Evolutionary conservation across 2,797 vertebrate genomes (phyloP), one percentile per base, ranked within the genome.

Genomic region (Urosaurus nigricauda): DNA sequence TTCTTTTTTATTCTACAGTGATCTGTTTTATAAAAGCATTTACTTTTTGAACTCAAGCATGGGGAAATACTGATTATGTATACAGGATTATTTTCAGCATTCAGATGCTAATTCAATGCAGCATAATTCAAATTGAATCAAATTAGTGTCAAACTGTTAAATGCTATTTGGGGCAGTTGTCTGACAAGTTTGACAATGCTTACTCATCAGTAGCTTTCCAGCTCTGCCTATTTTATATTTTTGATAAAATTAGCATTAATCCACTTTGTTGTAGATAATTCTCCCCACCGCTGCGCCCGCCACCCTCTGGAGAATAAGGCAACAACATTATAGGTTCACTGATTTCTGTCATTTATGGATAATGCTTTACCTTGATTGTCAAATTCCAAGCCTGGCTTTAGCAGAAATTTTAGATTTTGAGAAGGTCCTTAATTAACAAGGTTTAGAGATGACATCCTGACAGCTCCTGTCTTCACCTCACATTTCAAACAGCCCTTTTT

Each of bases 81-180:
- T 74, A 86, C 65, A 51, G 1, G 29, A 26, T 90, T 91, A 91
- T 89, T 91, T 91, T 90, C 86, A 86, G 84, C 87, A 87, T 94
- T 91, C 89, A 89, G 75, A 12, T 68, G 79, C 58, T 90, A 89
- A 81, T 21, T 71, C 79, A 68, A 88, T 79, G 75, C 13, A 37
- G 37, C 37, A 35, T 53, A 71, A 0, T 88, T 94, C 79, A 86
- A 83, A 86, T 56, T 47, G 13, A 70, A 85, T 88, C 29, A 47
- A 56, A 37, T 91, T 88, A 86, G 63, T 90, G 92, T 94, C 93
- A 94, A 78, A 92, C 79, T 92, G 85, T 85, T 91, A 93, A 92
- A 90, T 70, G 51, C 21, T 89, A 19, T 88, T 90, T 85, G 88
- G 60, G 92, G 70, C 35, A 89, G 60, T 79, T 90, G 73, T 89